Percentiles rank a stretch among this genome's conserved stretches.
Evolutionary conservation across 2,888 invertebrate species (phyloP).

Genomic region (Reticulitermes lucifugus): DNA sequence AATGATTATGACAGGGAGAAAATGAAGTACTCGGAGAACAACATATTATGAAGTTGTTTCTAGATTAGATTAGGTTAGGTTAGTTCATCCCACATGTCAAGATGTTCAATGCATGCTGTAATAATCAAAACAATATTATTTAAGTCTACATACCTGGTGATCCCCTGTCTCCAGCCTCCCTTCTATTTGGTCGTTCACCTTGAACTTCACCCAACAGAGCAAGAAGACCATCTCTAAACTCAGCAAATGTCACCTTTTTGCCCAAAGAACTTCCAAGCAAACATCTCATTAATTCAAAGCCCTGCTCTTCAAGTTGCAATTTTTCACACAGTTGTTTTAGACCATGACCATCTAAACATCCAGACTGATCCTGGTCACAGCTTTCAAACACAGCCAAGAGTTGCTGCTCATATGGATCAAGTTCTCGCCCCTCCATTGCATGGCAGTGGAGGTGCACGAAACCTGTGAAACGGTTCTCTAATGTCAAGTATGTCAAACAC

Average conservation of each 20-base stretch:
- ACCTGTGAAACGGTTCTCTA: background rate
- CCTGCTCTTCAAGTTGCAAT: conserved; percentile 81
- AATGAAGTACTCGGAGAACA: too few relatives aligned
- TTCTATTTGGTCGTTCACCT: conserved; percentile 63
- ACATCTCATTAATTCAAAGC: conserved; percentile 71
- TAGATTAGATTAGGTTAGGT: too few relatives aligned
- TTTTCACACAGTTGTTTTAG: conserved; percentile 79
- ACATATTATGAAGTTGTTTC: too few relatives aligned
- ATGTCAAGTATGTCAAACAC: background rate
- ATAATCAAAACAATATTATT: too few relatives aligned
- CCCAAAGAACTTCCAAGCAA: conserved; percentile 64
- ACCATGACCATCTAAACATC: conserved; percentile 75
- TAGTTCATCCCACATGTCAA: too few relatives aligned
- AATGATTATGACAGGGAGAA: too few relatives aligned
- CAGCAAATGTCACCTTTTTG: conserved; percentile 73
- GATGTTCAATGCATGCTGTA: too few relatives aligned
- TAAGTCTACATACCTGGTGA: conserved; percentile 49
- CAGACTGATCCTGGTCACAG: conserved; percentile 77
- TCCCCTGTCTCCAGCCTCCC: conserved; percentile 41
- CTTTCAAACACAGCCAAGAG: conserved; percentile 83
- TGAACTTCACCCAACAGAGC: conserved; percentile 72
- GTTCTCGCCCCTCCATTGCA: conserved; percentile 49
- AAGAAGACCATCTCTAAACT: conserved; percentile 82
- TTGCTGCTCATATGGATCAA: conserved; percentile 84
- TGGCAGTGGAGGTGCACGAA: conserved; percentile 37